Evolutionary conservation across 2,113 vertebrate genomes (phyloP).

Genomic region (Bufo gargarizans): DNA sequence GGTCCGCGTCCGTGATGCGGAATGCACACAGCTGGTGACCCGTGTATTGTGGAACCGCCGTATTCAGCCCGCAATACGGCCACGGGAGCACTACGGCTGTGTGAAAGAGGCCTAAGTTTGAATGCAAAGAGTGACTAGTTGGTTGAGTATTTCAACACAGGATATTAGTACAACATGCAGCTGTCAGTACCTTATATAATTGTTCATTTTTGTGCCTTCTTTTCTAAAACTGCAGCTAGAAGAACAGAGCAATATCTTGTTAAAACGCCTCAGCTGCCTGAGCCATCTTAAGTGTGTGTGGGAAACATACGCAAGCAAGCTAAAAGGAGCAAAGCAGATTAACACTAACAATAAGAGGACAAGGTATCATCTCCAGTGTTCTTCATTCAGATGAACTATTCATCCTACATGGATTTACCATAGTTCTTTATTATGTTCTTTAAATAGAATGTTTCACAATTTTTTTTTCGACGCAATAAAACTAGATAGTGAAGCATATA

Average conservation of each 20-base stretch:
- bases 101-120: background rate
- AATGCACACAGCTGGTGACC: too few species aligned
- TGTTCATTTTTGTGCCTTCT: background rate
- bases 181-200: background rate
- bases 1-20: too few species aligned
- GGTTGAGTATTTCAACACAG: background rate
- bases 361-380: slow-evolving; percentile 29
- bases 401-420: background rate
- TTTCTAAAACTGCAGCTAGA: slow-evolving; percentile 13
- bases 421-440: background rate
- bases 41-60: too few species aligned
- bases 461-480: too few species aligned
- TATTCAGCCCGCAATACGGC: too few species aligned
- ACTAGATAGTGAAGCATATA: too few species aligned
- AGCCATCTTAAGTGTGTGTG: slow-evolving; percentile 4
- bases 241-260: slow-evolving; percentile 12
- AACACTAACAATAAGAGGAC: background rate
- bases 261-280: slow-evolving; percentile 9
- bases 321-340: slow-evolving; percentile 16
- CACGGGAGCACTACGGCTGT: too few species aligned
- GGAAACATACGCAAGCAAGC: slow-evolving; percentile 33
- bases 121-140: background rate
- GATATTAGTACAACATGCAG: background rate
- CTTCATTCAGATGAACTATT: background rate
- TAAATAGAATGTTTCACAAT: background rate